Base-by-base conservation (phyloP, 2,888 invertebrate species). In the Zaprionus bogoriensis region DNA sequence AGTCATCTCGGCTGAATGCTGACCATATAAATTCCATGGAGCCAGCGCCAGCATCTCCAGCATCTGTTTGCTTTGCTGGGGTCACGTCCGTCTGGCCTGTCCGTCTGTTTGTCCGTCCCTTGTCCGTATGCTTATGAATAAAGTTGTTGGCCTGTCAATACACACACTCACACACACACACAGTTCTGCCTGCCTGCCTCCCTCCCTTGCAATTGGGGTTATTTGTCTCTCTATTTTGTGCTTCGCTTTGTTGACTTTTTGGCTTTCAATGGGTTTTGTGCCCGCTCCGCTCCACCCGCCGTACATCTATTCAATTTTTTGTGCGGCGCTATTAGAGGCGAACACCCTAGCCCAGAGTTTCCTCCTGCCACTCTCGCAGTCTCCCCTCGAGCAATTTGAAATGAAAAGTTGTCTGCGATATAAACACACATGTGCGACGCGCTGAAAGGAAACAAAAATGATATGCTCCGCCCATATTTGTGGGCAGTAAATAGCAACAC, bases 81-180 rank as follows among this genome's bases (percentile, higher is more conserved):
- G 77, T 77, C 77, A 69, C 78, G 71, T 86, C 64, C 67, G 67
- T 55, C 68, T 55, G 48, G 46, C 48, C 74, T 80, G 65, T 82
- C 58, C 70, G 72, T 62, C 72, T 55, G 60, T 32, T 42, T 41
- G 52, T 30, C 30, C 25, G 47, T 45, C 42, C 47, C 45, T 28
- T 36, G 62, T 57, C 57, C 66, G 73, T 61, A 74, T 86, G 81
- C 81, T 81, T 86, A 81, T 86, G 86, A 81, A 86, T 81, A 86
- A 81, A 81, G 87, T 81, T 86, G 79, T 84, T 80, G 80, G 82
- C 81, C 76, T 81, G 74, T 76, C 84, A 82, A 82, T 86, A 78
- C 65, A 65, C 51, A 30, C 23, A 47, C 41, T 27, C 42, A 28
- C n/a, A 28, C 14, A 28, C 25, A 4, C 52, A 36, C 25, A 27